phyloP scores from a whole-genome alignment of 92 coral and sea anemone species.

The Ricordea florida region DNA sequence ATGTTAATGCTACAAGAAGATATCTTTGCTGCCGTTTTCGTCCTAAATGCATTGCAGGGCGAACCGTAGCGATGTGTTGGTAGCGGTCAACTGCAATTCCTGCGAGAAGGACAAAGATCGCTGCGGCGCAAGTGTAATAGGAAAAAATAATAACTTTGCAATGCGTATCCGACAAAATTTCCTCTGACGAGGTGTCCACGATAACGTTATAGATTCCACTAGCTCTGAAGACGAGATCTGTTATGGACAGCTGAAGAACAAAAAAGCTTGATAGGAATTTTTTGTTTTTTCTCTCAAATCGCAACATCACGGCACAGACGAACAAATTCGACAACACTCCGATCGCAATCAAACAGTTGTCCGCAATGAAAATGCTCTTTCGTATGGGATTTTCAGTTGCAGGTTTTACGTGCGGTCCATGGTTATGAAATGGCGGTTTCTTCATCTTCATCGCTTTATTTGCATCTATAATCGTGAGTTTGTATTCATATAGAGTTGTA shows the following conservation, averaged over 20 bases:
- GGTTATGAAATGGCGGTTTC: too few species aligned
- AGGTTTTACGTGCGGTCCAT: too few species aligned
- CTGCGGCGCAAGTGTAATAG: conserved; percentile 60
- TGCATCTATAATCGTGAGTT: too few species aligned
- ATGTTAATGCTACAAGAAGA: neutral
- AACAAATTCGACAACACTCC: conserved; percentile 59
- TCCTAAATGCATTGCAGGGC: conserved; percentile 26
- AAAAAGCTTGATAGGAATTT: conserved; percentile 27
- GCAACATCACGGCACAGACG: conserved; percentile 59
- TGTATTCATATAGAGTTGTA: too few species aligned
- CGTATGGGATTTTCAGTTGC: too few species aligned
- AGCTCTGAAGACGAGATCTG: conserved; percentile 30
- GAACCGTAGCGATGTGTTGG: conserved; percentile 43
- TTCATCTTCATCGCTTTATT: too few species aligned
- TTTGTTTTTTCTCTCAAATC: neutral
- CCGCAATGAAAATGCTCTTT: too few species aligned
- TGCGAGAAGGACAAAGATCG: conserved; percentile 60
- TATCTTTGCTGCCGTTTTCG: neutral
- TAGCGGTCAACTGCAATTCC: conserved; percentile 74
- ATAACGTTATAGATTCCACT: conserved; percentile 13
- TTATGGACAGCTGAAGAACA: conserved; percentile 36
- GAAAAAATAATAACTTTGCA: conserved; percentile 52
- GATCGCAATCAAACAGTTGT: too few species aligned
- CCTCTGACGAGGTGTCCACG: neutral
- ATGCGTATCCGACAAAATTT: neutral